A percentile compares a stretch with the other conserved stretches of the same genome.
These are phyloP conservation scores for Torymus aiolomorphi DNA, from an alignment of 2,888 invertebrate species.

Conservation along the genomic window DNA sequence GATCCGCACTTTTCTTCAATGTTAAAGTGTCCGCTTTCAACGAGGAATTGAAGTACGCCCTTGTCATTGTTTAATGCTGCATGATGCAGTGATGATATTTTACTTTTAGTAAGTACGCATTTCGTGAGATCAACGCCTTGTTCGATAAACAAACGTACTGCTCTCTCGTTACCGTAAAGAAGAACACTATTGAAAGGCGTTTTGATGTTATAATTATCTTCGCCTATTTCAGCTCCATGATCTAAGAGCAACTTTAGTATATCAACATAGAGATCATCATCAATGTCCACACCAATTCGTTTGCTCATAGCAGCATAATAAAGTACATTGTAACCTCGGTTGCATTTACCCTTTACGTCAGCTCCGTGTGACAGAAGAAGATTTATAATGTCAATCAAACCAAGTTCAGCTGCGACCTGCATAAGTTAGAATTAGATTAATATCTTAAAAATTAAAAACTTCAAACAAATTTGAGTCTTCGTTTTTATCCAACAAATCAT, in stretches of 20 bases:
- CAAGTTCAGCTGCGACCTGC: constrained; percentile 30
- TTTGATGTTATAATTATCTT: constrained; percentile 14
- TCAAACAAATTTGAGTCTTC: too few species aligned
- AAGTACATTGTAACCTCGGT: constrained; percentile 34
- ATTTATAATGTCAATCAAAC: constrained; percentile 22
- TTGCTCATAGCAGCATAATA: constrained; percentile 41
- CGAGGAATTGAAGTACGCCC: constrained; percentile 28
- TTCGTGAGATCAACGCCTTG: constrained; percentile 30
- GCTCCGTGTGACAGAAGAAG: constrained; percentile 31
- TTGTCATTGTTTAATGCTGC: constrained; percentile 32
- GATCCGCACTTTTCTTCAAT: constrained; percentile 36
- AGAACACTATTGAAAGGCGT: constrained; percentile 35
- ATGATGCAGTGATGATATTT: constrained; percentile 34
- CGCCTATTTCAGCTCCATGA: constrained; percentile 14
- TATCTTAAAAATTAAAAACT: too few species aligned
- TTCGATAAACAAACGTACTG: constrained; percentile 29
- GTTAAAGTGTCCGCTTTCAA: constrained; percentile 30
- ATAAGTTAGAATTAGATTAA: neutral
- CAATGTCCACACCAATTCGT: constrained; percentile 2
- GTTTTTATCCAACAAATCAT: too few species aligned
- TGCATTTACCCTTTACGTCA: constrained; percentile 35
- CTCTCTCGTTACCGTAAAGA: constrained; percentile 33
- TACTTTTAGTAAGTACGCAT: neutral
- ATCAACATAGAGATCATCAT: constrained; percentile 32
- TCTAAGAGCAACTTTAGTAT: constrained; percentile 8